Conservation (phyloP, 2,113 vertebrate species). For the Macroglossus sobrinus region DNA sequence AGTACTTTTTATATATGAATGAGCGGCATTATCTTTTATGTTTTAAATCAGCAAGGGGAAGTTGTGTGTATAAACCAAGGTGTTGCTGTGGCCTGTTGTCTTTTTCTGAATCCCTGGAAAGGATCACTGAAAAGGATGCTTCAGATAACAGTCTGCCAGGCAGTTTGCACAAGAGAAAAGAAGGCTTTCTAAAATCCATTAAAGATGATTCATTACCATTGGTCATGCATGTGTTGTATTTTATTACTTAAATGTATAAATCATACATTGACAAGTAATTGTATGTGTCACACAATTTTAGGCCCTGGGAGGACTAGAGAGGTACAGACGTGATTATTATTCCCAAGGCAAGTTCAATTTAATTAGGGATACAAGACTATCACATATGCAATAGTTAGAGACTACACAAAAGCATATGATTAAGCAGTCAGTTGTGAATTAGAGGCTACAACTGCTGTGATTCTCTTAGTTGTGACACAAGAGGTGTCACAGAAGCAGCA, state of each 20-base stretch:
- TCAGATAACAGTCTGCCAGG: constrained; percentile 10
- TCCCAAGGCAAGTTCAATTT: constrained; percentile 21
- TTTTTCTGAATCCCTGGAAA: constrained; percentile 59
- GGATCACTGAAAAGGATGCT: constrained; percentile 44
- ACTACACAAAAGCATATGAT: not conserved
- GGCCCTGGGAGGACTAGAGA: not conserved
- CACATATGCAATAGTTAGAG: not conserved
- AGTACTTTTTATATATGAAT: constrained; percentile 61
- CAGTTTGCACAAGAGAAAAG: constrained; percentile 12
- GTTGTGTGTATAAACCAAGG: constrained; percentile 65
- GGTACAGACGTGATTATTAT: not conserved
- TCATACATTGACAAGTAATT: constrained; percentile 26
- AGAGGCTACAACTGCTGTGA: not conserved
- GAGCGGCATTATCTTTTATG: constrained; percentile 67
- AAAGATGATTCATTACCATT: constrained; percentile 52
- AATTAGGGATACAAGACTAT: constrained; percentile 31
- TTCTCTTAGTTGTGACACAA: not conserved
- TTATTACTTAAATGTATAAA: constrained; percentile 55
- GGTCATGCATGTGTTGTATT: not conserved
- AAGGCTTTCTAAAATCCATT: constrained; percentile 43
- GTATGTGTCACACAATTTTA: not conserved
- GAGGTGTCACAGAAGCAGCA: not conserved
- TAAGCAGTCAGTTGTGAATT: constrained; percentile 28
- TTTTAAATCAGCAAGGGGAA: constrained; percentile 33
- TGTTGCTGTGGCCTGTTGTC: constrained; percentile 53